Percentiles rank a stretch among this genome's conserved stretches.
Conservation (phyloP, 2,888 invertebrate genomes). For the Timema podura region DNA sequence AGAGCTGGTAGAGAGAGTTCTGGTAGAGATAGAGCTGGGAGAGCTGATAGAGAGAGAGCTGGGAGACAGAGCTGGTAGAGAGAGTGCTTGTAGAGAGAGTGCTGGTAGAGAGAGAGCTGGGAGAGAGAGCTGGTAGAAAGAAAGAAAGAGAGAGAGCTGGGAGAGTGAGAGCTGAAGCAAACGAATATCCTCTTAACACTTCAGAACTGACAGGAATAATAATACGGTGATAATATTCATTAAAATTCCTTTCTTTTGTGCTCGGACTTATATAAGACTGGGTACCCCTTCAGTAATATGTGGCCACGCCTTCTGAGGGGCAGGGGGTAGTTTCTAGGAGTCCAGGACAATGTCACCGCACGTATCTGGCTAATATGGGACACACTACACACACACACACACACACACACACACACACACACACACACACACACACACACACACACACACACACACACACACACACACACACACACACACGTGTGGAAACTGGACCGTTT, state of each 20-base stretch:
- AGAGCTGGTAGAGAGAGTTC: too few relatives aligned
- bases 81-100: not conserved
- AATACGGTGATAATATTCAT: not conserved
- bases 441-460: too few relatives aligned
- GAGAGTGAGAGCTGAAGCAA: not conserved
- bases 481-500: too few relatives aligned
- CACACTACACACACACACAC: not conserved
- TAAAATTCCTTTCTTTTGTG: slow-evolving; percentile 12
- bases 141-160: not conserved
- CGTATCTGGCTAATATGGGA: slow-evolving; percentile 13
- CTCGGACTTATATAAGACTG: not conserved
- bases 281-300: not conserved
- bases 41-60: too few relatives aligned
- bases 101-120: not conserved
- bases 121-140: not conserved
- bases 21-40: too few relatives aligned
- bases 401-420: too few relatives aligned
- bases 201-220: not conserved
- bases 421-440: too few relatives aligned
- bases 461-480: too few relatives aligned
- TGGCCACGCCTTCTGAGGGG: not conserved
- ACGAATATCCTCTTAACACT: not conserved
- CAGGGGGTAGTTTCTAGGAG: not conserved
- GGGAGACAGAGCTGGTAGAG: too few relatives aligned
- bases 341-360: slow-evolving; percentile 2